Conservation (phyloP, 35 echinoderm and acorn worm genomes). For the Eucidaris tribuloides region DNA sequence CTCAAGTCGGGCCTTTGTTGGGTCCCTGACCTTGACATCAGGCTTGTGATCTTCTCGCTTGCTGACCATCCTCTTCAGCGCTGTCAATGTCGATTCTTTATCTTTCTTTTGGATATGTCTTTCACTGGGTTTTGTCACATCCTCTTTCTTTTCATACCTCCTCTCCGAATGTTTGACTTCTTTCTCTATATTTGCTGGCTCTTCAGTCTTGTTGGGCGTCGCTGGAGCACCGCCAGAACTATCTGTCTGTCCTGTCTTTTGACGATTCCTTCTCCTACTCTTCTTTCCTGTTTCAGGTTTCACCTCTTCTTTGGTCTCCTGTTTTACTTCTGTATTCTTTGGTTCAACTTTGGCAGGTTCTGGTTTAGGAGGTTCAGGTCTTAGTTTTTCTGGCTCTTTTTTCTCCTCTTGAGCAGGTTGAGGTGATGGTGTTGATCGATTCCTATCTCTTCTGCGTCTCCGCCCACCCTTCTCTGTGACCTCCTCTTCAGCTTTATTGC, state of each 20-base stretch:
- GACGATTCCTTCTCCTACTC: slow-evolving; percentile 32
- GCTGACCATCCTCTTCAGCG: slow-evolving; percentile 36
- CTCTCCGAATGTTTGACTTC: slow-evolving; percentile 23
- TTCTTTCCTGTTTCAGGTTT: slow-evolving; percentile 36
- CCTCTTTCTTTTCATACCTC: slow-evolving; percentile 50
- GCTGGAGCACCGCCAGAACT: background rate
- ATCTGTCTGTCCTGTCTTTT: slow-evolving; percentile 29
- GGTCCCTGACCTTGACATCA: background rate
- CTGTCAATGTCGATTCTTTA: slow-evolving; percentile 23
- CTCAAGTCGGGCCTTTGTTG: background rate
- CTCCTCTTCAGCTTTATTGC: background rate
- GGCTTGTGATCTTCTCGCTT: slow-evolving; percentile 30
- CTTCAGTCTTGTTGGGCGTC: background rate
- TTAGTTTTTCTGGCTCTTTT: background rate
- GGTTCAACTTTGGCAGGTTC: slow-evolving; percentile 3
- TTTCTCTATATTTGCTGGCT: slow-evolving; percentile 7
- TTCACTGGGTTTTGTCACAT: slow-evolving; percentile 11
- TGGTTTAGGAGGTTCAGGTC: slow-evolving; percentile 8
- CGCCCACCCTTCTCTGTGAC: slow-evolving; percentile 8
- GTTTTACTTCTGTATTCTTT: slow-evolving; percentile 11
- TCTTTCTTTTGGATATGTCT: slow-evolving; percentile 35
- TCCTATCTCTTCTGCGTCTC: slow-evolving; percentile 33
- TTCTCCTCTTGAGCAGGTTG: background rate
- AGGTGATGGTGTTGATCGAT: background rate
- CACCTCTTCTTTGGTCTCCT: slow-evolving; percentile 24